Evolutionary conservation across 2,888 invertebrate species (phyloP), one percentile per base, ranked within the genome.

Genomic region (Drosophila bunnanda): DNA sequence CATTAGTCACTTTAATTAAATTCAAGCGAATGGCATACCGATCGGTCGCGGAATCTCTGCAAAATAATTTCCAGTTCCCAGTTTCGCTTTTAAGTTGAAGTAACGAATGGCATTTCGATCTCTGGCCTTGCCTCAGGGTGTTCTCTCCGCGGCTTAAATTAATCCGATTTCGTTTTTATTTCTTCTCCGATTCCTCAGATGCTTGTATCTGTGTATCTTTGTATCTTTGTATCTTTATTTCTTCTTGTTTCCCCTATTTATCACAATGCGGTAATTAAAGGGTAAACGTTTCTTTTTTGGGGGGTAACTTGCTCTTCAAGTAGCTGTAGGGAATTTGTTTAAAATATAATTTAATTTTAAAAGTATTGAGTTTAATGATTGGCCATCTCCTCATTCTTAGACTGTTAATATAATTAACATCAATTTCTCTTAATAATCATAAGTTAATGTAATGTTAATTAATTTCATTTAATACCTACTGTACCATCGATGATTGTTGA

Each of bases 71-170:
- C 41, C 28, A 66, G 41, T 66, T 65, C 20, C 34, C 34, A 66
- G 41, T 65, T 65, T 65, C 64, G 67, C 41, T 65, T 66, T 65
- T 41, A 43, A 43, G 25, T 36, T 10, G 28, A 34, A 41, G 15
- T 28, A 32, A 25, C 38, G 32, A 48, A 38, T 28, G 17, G 34
- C 1, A 64, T 50, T 65, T 48, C 25, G 65, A 28, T 38, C 48
- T 20, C 38, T 48, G 64, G 66, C 64, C 66, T 65, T 65, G 50
- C 64, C 41, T 65, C 48, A 3, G 66, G 48, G 28, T 12, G 13
- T 48, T 34, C 34, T 48, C 38, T 55, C 4, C n/a, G n/a, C 38
- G 5, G 12, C 12, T 41, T 9, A 9, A 34, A 52, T 58, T 58
- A 58, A 58, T 41, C 41, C 30, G 65, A 39, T 58, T 60, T 60